These are phyloP conservation scores for Rhamnusium bicolor DNA, from an alignment of 2,888 invertebrate genomes.

Conservation along the genomic window DNA sequence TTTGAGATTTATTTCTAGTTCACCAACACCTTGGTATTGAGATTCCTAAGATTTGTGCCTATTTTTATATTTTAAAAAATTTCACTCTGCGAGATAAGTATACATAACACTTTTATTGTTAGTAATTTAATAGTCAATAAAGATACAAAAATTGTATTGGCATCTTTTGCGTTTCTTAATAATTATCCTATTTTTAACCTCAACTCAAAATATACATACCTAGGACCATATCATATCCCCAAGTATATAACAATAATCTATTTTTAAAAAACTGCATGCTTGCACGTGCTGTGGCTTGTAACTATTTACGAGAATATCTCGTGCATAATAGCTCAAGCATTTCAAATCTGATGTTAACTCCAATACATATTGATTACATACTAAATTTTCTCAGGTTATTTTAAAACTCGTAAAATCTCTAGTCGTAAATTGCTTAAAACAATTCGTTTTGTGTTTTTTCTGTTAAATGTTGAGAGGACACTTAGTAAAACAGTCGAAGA, in stretches of 20 bases:
- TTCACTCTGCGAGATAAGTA: background rate
- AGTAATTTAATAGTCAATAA: background rate
- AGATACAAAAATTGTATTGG: background rate
- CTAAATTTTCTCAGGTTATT: too few species aligned
- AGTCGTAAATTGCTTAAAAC: too few species aligned
- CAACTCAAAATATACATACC: background rate
- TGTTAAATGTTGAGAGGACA: too few species aligned
- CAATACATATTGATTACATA: too few species aligned
- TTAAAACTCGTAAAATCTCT: too few species aligned
- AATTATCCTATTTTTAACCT: background rate
- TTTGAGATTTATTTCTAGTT: background rate
- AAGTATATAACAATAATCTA: conserved; percentile 15
- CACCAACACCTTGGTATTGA: background rate
- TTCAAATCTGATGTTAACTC: background rate
- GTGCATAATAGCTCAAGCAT: background rate
- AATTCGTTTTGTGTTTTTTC: too few species aligned
- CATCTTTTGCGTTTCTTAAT: background rate
- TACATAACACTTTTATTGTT: background rate
- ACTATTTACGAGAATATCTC: conserved; percentile 9
- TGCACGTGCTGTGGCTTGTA: conserved; percentile 5
- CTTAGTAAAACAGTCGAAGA: too few species aligned
- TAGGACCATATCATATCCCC: background rate
- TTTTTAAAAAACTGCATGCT: conserved; percentile 24
- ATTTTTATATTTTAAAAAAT: background rate
- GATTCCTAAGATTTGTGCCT: background rate